Conservation (phyloP, 2,797 vertebrate species). For the Macropus fuliginosus region DNA sequence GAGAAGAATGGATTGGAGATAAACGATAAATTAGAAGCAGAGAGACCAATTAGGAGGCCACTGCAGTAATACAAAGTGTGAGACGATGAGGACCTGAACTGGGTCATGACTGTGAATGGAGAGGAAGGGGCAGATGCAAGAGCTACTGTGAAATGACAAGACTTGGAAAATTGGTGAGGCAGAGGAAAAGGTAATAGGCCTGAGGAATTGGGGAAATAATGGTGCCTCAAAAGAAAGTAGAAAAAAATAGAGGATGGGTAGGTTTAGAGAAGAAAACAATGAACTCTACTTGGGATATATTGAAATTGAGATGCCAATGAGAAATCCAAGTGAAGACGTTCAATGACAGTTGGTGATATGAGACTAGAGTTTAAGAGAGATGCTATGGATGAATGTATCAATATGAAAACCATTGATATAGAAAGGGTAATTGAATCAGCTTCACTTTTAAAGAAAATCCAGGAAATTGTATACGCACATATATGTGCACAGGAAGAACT, state of each 20-base stretch:
- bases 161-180: neutral
- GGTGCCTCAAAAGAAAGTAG: neutral
- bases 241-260: neutral
- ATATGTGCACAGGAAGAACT: too few relatives aligned
- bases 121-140: neutral
- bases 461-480: too few relatives aligned
- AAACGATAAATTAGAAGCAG: neutral
- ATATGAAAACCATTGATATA: neutral
- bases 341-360: neutral
- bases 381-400: neutral
- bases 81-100: neutral
- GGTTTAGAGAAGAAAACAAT: neutral
- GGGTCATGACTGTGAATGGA: neutral
- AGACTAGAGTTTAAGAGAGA: neutral
- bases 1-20: neutral
- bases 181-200: neutral
- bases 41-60: neutral
- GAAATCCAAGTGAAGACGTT: neutral
- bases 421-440: neutral
- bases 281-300: neutral
- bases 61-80: neutral
- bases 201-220: neutral
- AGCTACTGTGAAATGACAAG: neutral
- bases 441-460: neutral
- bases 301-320: neutral